Conservation (phyloP, 2,797 vertebrate genomes). For the Enteromius mattozi region DNA sequence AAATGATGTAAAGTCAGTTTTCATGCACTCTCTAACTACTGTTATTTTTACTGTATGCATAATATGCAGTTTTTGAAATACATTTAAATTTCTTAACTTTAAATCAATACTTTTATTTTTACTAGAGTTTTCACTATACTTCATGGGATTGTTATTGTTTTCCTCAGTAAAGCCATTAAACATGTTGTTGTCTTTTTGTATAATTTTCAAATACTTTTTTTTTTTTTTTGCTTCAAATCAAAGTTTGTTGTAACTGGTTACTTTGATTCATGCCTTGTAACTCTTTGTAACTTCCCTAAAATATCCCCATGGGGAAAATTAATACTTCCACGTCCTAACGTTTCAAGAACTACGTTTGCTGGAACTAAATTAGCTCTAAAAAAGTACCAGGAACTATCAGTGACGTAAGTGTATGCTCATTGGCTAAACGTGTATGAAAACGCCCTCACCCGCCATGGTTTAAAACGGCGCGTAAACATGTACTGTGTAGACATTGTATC, state of each 20-base stretch:
- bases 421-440: no score
- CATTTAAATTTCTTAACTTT: not conserved
- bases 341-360: no score
- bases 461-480: no score
- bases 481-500: no score
- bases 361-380: no score
- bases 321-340: no score
- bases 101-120: not conserved
- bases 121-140: not conserved
- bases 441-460: no score
- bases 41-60: not conserved
- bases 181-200: not conserved
- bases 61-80: not conserved
- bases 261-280: not conserved
- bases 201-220: not conserved
- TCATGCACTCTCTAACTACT: not conserved
- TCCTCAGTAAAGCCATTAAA: not conserved
- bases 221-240: not conserved
- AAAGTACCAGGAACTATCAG: no score
- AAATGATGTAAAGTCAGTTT: not conserved
- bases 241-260: not conserved
- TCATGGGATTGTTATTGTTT: not conserved
- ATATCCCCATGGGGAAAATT: no score
- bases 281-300: no score
- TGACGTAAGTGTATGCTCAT: no score